Evolutionary conservation across 1,140 invertebrate species (phyloP), one percentile per base, ranked within the genome.

Genomic region (Bombus terrestris): DNA sequence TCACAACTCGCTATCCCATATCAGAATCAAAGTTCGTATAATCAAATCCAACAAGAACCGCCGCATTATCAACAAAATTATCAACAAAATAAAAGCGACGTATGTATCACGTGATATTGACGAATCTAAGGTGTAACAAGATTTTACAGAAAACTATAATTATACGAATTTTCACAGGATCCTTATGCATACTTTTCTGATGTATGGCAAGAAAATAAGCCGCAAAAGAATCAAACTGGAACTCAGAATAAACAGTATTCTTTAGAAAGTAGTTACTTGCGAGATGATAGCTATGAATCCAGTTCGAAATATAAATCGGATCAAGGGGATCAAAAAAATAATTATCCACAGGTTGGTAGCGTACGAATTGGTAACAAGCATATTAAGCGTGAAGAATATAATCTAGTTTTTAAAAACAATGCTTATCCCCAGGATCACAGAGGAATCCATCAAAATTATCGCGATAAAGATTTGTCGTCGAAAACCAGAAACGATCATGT

Each of bases 131-230:
- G 6, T 28, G 81, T 73, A 35, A 22, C 1, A 37, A 53, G 2
- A 15, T 25, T 9, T 5, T 37, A 10, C 8, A 43, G 32, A 22
- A 37, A 47, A 4, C 3, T 79, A 5, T 78, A 10, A 69, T 74
- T 47, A 76, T 3, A 6, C 5, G n/a, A 57, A 76, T 73, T 80
- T 43, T 78, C 39, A 15, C 43, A 95, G 95, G 95, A 95, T 90
- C 95, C 95, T 2, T 95, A 94, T 78, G 94, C 95, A 13, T 95
- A 95, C 78, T 95, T 95, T 77, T 95, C 95, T 3, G 95, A 95
- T 71, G 94, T 95, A 9, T 95, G 95, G 95, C 94, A 95, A 88
- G 95, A 95, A 85, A 95, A 94, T 74, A 95, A 95, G 71, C 76
- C 92, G 0, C 92, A 93, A 73, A 93, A 93, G 59, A 28, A 82